Conservation (phyloP, 2,888 invertebrate species). For the Electrophaes corylata region DNA sequence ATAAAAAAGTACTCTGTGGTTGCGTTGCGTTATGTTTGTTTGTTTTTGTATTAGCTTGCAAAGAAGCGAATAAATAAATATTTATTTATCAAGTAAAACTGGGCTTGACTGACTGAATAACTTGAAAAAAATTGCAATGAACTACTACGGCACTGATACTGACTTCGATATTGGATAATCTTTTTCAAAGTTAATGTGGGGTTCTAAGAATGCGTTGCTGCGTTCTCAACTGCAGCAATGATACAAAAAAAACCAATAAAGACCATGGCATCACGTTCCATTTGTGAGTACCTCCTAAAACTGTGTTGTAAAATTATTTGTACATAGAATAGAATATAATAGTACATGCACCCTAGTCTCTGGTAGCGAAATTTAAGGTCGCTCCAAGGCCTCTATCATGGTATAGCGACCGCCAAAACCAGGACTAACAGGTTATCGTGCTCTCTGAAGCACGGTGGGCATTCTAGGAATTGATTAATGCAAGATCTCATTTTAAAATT, state of each 20-base stretch:
- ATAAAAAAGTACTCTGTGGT: too few species aligned
- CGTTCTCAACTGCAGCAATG: slow-evolving; percentile 68
- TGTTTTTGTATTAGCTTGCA: too few species aligned
- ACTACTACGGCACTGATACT: too few species aligned
- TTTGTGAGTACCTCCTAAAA: slow-evolving; percentile 64
- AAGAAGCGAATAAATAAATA: too few species aligned
- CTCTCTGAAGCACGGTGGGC: not conserved
- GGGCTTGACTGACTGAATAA: not conserved
- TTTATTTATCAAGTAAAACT: too few species aligned
- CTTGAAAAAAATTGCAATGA: not conserved
- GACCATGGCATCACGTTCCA: slow-evolving; percentile 73
- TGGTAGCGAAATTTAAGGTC: not conserved
- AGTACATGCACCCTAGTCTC: too few species aligned
- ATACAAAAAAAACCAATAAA: slow-evolving; percentile 62
- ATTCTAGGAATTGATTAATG: too few species aligned
- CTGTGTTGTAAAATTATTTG: not conserved
- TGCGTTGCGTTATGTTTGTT: too few species aligned
- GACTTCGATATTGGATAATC: not conserved
- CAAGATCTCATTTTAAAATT: too few species aligned
- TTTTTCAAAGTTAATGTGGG: not conserved
- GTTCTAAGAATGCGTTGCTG: slow-evolving; percentile 65
- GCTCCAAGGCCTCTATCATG: not conserved
- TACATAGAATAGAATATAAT: too few species aligned
- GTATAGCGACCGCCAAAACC: not conserved
- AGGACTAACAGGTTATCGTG: not conserved